These are phyloP conservation scores for Acrocephalus kingi DNA, from an alignment of 2,113 vertebrate genomes.

Conservation along the genomic window DNA sequence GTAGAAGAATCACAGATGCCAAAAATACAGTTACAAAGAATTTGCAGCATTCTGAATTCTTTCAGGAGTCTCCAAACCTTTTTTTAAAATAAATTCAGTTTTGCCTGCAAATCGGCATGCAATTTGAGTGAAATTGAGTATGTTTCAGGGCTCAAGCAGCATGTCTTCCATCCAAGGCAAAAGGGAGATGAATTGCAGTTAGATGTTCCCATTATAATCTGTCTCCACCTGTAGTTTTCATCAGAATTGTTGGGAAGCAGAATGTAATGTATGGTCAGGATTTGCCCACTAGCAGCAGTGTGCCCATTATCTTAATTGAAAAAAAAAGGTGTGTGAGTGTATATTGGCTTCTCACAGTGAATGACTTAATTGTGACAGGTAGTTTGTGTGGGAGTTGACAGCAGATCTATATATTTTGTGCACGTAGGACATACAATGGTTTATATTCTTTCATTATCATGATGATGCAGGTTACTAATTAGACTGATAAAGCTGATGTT, in stretches of 20 bases:
- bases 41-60: neutral
- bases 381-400: slow-evolving; percentile 58
- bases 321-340: neutral
- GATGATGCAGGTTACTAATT: slow-evolving; percentile 60
- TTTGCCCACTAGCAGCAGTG: slow-evolving; percentile 69
- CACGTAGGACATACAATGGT: neutral
- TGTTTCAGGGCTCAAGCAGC: slow-evolving; percentile 75
- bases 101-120: slow-evolving; percentile 74
- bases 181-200: slow-evolving; percentile 79
- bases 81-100: slow-evolving; percentile 43
- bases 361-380: slow-evolving; percentile 64
- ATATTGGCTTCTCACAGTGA: slow-evolving; percentile 35
- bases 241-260: slow-evolving; percentile 70
- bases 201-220: slow-evolving; percentile 73
- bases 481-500: slow-evolving; percentile 59
- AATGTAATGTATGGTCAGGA: slow-evolving; percentile 57
- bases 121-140: slow-evolving; percentile 75
- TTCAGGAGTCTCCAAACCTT: slow-evolving; percentile 32
- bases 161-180: slow-evolving; percentile 73
- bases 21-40: slow-evolving; percentile 9
- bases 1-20: neutral
- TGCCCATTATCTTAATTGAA: slow-evolving; percentile 58
- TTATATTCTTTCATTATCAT: neutral
- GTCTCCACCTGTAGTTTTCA: slow-evolving; percentile 77
- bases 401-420: neutral